Percentiles rank a stretch among this genome's conserved stretches.
Evolutionary conservation across 2,888 invertebrate genomes (phyloP).

Genomic region (Spatulosminthurus flaviceps): DNA sequence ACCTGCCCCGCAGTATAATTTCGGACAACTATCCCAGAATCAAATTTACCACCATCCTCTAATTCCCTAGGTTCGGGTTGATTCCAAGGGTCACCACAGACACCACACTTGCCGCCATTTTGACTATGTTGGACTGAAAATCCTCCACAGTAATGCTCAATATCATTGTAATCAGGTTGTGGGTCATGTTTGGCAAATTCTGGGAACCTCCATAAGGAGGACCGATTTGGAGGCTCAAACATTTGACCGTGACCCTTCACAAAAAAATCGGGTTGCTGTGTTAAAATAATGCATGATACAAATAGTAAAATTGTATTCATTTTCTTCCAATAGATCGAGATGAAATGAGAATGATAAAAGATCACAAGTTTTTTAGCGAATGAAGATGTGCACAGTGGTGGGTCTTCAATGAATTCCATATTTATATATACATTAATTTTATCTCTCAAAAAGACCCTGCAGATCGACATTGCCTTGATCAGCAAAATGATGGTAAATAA

Average conservation of each 20-base stretch:
- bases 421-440: too few species aligned
- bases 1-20: slow-evolving; percentile 52
- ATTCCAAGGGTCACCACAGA: slow-evolving; percentile 58
- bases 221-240: slow-evolving; percentile 64
- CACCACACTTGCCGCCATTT: slow-evolving; percentile 50
- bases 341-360: too few species aligned
- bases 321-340: too few species aligned
- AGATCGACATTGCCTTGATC: too few species aligned
- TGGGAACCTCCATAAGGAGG: slow-evolving; percentile 63
- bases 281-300: too few species aligned
- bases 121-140: slow-evolving; percentile 16
- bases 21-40: slow-evolving; percentile 48
- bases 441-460: too few species aligned
- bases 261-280: slow-evolving; percentile 6
- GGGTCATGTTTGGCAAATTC: slow-evolving; percentile 56
- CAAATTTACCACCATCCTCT: slow-evolving; percentile 56
- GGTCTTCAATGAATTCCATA: too few species aligned
- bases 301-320: too few species aligned
- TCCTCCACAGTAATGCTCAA: slow-evolving; percentile 55
- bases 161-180: slow-evolving; percentile 53
- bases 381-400: too few species aligned
- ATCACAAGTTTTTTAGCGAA: too few species aligned
- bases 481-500: too few species aligned
- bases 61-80: slow-evolving; percentile 52
- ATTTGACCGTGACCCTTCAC: slow-evolving; percentile 62